A percentile compares a stretch with the other conserved stretches of the same genome.
Conservation (phyloP, 2,797 vertebrate species). For the Adrianichthys oophorus region DNA sequence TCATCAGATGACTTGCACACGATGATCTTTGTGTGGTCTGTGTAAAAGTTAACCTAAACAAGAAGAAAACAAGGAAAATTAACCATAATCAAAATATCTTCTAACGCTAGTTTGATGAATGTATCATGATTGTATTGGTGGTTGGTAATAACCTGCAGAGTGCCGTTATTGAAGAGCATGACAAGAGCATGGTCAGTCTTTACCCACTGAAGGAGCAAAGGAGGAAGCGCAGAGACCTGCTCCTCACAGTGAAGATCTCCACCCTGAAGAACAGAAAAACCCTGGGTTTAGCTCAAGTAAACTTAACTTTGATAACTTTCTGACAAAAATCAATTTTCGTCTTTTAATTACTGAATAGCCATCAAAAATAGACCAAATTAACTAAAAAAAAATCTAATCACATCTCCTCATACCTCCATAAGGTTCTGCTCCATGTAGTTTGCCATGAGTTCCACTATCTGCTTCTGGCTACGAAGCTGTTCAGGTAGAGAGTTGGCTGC, state of each 20-base stretch:
- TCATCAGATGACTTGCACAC: constrained; percentile 88
- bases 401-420: constrained; percentile 85
- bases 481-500: constrained; percentile 82
- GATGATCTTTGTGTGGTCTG: constrained; percentile 96
- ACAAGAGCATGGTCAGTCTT: constrained; percentile 96
- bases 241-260: constrained; percentile 85
- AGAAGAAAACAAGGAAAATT: background rate
- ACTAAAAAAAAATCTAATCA: background rate
- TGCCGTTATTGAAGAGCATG: constrained; percentile 96
- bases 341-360: background rate
- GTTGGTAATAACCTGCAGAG: constrained; percentile 84
- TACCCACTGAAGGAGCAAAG: constrained; percentile 94
- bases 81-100: no score
- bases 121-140: background rate
- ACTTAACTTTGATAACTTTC: background rate
- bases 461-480: constrained; percentile 90
- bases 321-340: background rate
- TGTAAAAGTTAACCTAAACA: constrained; percentile 94
- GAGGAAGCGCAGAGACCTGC: constrained; percentile 71
- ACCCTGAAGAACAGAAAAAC: constrained; percentile 74
- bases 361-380: background rate
- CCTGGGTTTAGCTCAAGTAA: background rate
- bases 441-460: constrained; percentile 89
- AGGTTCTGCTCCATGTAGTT: constrained; percentile 98
- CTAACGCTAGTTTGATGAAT: background rate